Evolutionary conservation across 2,113 vertebrate genomes (phyloP), one percentile per base, ranked within the genome.

Genomic region (Dicerorhinus sumatrensis): DNA sequence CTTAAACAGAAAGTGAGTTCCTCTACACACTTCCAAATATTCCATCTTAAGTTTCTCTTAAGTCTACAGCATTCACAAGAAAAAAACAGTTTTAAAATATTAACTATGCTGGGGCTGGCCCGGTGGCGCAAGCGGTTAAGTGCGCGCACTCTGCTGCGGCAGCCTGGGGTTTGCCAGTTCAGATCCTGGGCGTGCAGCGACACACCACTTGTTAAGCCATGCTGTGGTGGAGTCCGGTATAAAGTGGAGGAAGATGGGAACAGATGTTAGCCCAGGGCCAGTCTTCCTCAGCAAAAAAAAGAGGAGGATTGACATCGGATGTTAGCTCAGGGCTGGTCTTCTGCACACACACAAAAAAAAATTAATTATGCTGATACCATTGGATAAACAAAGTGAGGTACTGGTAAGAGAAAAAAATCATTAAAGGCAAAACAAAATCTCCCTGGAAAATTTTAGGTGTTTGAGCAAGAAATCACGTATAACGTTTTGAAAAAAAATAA

Each of bases 341-440:
- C 42, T 5, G 5, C 42, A 42, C 42, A 39, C 39, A 39, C 39
- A 39, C 39, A 39, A 39, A 39, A 63, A 58, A 67, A 56, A 51
- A 90, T 48, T 79, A 91, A 92, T 21, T 90, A 87, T 27, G 16
- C 25, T 62, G 48, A 94, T 25, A 93, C 14, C 25, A 79, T 8
- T 79, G 1, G 21, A 33, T 62, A 83, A 88, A 96, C 27, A 63
- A 70, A 62, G 17, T 65, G 76, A 91, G 18, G 6, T 16, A 93
- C 4, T 48, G 9, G 12, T 89, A 25, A 84, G n/a, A 13, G 14
- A 5, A 60, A 48, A 29, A 36, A 89, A 58, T 54, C 65, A 86
- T 48, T 97, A 84, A 87, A 81, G 70, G 21, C 16, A 65, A 96
- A 89, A 63, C 4, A 73, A 82, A 73, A 89, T 75, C 11, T 51